Evolutionary conservation across 2,888 invertebrate species (phyloP).

Genomic region (Onthophagus sagittarius): DNA sequence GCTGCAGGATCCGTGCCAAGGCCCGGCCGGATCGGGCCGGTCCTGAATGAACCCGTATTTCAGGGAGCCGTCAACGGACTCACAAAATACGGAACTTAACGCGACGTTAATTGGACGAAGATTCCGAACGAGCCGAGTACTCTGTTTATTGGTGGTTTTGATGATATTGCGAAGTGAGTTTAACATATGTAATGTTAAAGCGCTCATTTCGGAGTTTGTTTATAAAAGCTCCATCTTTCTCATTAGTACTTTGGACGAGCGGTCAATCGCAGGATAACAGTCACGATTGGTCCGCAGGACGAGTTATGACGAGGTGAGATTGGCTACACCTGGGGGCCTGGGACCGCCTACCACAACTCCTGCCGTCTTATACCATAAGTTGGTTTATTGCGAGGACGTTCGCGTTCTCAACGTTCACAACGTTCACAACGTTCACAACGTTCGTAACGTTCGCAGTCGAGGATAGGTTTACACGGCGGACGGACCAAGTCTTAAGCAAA

Average conservation of each 20-base stretch:
- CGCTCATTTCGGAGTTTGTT: neutral
- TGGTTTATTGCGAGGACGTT: constrained; percentile 44
- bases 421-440: too few species aligned
- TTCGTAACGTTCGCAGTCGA: neutral
- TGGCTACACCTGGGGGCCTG: constrained; percentile 45
- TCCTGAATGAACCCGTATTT: neutral
- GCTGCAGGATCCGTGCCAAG: neutral
- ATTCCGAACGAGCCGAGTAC: neutral
- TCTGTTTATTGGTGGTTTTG: neutral
- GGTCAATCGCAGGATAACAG: constrained; percentile 47
- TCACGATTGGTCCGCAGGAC: constrained; percentile 46
- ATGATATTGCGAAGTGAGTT: neutral
- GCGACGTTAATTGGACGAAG: neutral
- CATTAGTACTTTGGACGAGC: constrained; percentile 47
- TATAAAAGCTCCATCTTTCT: constrained; percentile 17
- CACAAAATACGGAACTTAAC: neutral
- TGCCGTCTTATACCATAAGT: constrained; percentile 42
- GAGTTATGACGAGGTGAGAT: constrained; percentile 51
- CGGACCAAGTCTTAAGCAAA: constrained; percentile 14
- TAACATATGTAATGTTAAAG: neutral
- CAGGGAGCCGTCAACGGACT: neutral
- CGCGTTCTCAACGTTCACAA: too few species aligned
- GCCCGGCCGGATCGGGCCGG: neutral
- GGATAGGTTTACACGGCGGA: constrained; percentile 30
- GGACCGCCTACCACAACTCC: constrained; percentile 44